These are phyloP conservation scores for Drosophila monieri DNA, from an alignment of 2,888 invertebrate species.

Conservation along the genomic window DNA sequence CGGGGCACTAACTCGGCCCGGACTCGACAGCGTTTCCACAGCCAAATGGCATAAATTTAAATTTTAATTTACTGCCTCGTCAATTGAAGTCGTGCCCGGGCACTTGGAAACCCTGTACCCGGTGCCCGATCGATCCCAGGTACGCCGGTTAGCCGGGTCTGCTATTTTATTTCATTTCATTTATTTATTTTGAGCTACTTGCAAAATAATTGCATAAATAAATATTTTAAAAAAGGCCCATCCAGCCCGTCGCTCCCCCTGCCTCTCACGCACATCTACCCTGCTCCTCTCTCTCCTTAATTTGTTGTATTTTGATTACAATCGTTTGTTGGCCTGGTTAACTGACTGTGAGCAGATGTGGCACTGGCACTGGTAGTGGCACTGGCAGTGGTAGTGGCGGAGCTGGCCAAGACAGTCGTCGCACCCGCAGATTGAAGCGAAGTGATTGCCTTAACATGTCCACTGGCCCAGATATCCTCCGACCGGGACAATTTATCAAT, in stretches of 20 bases:
- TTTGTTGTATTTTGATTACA: conserved; percentile 79
- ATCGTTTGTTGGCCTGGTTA: conserved; percentile 58
- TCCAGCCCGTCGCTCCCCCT: conserved; percentile 26
- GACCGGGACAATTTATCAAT: conserved; percentile 71
- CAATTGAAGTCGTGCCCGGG: conserved; percentile 71
- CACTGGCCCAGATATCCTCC: conserved; percentile 41
- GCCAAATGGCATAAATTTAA: conserved; percentile 80
- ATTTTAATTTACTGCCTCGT: conserved; percentile 80
- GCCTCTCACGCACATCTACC: conserved; percentile 30
- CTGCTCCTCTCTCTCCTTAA: conserved; percentile 63
- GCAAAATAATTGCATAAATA: conserved; percentile 82
- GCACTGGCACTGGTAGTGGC: conserved; percentile 1
- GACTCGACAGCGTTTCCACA: conserved; percentile 27
- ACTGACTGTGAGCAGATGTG: conserved; percentile 61
- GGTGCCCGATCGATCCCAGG: conserved; percentile 27
- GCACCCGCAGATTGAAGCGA: conserved; percentile 67
- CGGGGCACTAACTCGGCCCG: conserved; percentile 33
- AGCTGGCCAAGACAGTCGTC: conserved; percentile 16
- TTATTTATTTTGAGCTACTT: conserved; percentile 82
- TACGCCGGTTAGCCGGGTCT: conserved; percentile 35
- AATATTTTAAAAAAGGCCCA: conserved; percentile 79
- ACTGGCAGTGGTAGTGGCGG: conserved; percentile 22
- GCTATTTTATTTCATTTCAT: conserved; percentile 77
- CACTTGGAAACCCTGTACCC: conserved; percentile 50
- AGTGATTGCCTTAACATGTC: conserved; percentile 69